These are phyloP conservation scores for Ischnura elegans DNA, from an alignment of 2,888 invertebrate species.

Conservation along the genomic window DNA sequence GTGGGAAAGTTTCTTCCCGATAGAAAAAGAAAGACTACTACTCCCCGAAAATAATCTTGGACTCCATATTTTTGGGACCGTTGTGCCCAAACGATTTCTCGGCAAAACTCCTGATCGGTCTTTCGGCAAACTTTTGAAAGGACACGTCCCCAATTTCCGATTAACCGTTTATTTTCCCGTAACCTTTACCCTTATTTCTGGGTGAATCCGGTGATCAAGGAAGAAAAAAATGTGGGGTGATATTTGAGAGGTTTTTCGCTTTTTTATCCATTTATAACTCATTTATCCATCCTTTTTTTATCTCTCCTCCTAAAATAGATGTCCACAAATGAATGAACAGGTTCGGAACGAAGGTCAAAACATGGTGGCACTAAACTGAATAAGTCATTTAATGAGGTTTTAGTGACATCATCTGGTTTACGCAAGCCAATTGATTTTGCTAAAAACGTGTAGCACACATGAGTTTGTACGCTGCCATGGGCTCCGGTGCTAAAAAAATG, in stretches of 20 bases:
- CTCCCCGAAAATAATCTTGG: neutral
- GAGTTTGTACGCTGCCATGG: no score
- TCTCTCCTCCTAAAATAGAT: neutral
- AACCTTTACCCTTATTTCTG: neutral
- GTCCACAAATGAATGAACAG: no score
- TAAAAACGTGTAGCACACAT: no score
- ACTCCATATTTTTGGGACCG: neutral
- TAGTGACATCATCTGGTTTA: no score
- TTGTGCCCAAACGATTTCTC: neutral
- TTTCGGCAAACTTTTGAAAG: neutral
- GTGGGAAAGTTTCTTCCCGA: neutral
- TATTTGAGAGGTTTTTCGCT: neutral
- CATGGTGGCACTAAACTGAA: no score
- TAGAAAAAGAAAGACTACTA: neutral
- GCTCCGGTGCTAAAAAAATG: no score
- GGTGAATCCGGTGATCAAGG: neutral
- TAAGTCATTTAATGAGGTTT: no score
- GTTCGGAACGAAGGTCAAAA: no score
- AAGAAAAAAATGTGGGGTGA: neutral
- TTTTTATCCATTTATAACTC: neutral
- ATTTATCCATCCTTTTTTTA: neutral
- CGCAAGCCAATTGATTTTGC: no score
- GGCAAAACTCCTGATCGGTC: neutral
- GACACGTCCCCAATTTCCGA: neutral
- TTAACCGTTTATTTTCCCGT: neutral